A percentile compares a stretch with the other conserved stretches of the same genome.
Conservation (phyloP, 2,797 vertebrate species). For the Carduelis carduelis region DNA sequence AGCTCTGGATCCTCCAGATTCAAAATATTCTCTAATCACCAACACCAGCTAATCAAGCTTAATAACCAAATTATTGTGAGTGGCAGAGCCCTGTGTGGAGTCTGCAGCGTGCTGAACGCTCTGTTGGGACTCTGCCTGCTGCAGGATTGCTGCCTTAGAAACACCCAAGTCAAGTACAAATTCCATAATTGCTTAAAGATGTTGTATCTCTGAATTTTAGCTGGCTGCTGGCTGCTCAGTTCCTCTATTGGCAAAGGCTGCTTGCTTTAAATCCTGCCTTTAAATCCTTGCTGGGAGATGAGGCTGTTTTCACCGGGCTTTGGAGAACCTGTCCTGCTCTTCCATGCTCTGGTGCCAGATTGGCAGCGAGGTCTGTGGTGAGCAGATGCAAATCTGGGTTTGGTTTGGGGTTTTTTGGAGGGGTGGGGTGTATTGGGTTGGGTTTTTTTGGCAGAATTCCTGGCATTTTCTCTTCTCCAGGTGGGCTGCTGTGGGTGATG, state of each 20-base stretch:
- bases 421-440: rapidly evolving
- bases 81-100: neutral
- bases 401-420: neutral
- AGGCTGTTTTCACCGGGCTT: neutral
- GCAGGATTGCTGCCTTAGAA: neutral
- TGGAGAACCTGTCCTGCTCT: neutral
- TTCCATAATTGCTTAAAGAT: neutral
- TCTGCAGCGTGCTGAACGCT: rapidly evolving
- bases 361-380: neutral
- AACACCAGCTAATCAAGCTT: neutral
- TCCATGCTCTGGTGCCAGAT: too few species aligned
- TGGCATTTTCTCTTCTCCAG: neutral
- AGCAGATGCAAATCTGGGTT: neutral
- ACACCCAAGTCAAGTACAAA: neutral
- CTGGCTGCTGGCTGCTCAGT: neutral
- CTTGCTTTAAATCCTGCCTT: neutral
- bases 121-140: neutral
- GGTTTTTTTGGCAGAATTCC: neutral
- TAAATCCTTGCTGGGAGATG: neutral
- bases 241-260: neutral
- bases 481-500: neutral
- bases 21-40: neutral
- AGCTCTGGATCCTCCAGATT: neutral
- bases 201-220: neutral
- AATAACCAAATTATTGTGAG: neutral